A percentile compares a stretch with the other conserved stretches of the same genome.
Evolutionary conservation across 2,113 vertebrate genomes (phyloP).

Genomic region (Cygnus buccinator): DNA sequence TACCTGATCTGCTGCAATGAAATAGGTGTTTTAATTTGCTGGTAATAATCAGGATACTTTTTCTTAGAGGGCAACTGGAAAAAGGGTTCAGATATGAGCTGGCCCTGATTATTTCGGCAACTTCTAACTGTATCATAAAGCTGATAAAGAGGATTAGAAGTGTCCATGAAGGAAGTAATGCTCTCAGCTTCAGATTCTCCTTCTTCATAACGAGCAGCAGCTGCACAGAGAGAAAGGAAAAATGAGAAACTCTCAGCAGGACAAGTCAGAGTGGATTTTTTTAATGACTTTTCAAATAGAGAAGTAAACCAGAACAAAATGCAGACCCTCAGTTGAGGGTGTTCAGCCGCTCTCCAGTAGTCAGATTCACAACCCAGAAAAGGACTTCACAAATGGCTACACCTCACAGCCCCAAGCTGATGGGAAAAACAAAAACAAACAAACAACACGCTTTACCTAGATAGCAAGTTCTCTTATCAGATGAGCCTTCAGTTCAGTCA

Average conservation of each 20-base stretch:
- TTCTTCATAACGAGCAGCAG: slow-evolving; percentile 90
- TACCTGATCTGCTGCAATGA: slow-evolving; percentile 96
- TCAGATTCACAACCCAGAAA: neutral
- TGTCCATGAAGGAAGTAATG: slow-evolving; percentile 93
- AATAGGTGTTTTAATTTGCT: slow-evolving; percentile 93
- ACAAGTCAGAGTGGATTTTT: neutral
- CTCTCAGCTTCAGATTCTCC: slow-evolving; percentile 96
- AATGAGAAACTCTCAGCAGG: neutral
- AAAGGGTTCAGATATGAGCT: slow-evolving; percentile 95
- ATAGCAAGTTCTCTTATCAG: neutral
- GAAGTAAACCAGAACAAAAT: neutral
- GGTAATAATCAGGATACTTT: slow-evolving; percentile 97
- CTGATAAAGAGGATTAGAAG: slow-evolving; percentile 94
- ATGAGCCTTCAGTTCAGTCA: neutral
- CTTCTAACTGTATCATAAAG: slow-evolving; percentile 94
- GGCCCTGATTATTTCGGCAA: slow-evolving; percentile 95
- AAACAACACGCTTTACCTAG: neutral
- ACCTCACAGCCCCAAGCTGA: neutral
- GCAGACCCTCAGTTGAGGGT: neutral
- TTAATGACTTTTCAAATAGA: neutral
- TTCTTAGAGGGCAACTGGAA: slow-evolving; percentile 96
- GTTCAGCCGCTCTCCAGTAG: neutral
- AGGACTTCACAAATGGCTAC: neutral
- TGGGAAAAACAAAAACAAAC: neutral
- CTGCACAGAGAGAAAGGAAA: slow-evolving; percentile 59